Evolutionary conservation across 2,888 invertebrate genomes (phyloP).

Genomic region (Sinohyriopsis cumingii): DNA sequence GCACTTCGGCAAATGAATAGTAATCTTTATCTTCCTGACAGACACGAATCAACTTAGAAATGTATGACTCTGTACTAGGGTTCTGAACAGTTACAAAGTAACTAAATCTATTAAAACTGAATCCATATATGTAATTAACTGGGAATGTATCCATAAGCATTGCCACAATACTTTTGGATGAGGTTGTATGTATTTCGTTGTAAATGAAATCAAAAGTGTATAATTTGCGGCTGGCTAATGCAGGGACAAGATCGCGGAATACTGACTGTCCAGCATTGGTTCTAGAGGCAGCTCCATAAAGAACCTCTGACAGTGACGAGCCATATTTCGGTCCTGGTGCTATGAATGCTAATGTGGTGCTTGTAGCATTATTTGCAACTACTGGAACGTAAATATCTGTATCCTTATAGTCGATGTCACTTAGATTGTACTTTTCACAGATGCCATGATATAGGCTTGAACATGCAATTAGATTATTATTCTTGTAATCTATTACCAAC

Average conservation of each 20-base stretch:
- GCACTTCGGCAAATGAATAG: conserved; percentile 98
- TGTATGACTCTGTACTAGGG: conserved; percentile 76
- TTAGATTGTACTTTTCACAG: conserved; percentile 89
- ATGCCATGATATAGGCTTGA: conserved; percentile 93
- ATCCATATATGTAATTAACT: conserved; percentile 96
- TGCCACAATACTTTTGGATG: too few species aligned
- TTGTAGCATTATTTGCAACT: conserved; percentile 94
- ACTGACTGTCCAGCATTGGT: too few species aligned
- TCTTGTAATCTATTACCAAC: conserved; percentile 92
- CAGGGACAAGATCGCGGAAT: conserved; percentile 82
- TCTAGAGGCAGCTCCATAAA: conserved; percentile 93
- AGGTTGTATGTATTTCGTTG: conserved; percentile 74
- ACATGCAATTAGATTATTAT: conserved; percentile 90
- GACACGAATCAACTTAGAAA: too few species aligned
- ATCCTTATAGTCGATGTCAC: conserved; percentile 84
- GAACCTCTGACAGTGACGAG: conserved; percentile 73
- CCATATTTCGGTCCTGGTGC: conserved; percentile 86
- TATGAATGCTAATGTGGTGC: conserved; percentile 96
- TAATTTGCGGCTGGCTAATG: conserved; percentile 91
- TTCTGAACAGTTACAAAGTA: conserved; percentile 97
- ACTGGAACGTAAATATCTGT: conserved; percentile 77
- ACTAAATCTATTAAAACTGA: conserved; percentile 94
- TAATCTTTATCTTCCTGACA: conserved; percentile 95
- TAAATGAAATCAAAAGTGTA: conserved; percentile 92
- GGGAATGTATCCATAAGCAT: conserved; percentile 92